phyloP scores from a whole-genome alignment of 2,113 vertebrate genomes.

The Podiceps cristatus region DNA sequence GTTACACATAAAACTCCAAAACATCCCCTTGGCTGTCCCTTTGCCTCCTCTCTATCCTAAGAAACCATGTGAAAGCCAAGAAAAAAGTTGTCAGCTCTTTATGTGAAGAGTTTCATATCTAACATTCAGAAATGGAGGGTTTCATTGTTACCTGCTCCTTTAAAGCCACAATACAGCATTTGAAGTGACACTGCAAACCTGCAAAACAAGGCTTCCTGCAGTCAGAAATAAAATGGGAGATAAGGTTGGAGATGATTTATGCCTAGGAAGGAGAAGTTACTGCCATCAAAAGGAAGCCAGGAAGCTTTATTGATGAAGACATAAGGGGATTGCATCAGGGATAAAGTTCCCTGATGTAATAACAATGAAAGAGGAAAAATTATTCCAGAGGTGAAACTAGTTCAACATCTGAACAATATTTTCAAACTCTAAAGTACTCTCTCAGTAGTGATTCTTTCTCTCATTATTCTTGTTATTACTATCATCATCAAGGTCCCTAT shows the following conservation, averaged over 20 bases:
- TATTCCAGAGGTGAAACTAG: background rate
- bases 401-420: background rate
- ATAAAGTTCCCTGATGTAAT: background rate
- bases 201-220: background rate
- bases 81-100: background rate
- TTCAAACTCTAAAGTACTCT: background rate
- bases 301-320: background rate
- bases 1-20: background rate
- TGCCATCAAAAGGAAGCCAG: background rate
- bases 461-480: background rate
- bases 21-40: background rate
- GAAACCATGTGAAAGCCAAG: background rate
- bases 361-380: background rate
- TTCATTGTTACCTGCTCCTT: background rate
- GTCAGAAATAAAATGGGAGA: background rate
- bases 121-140: accelerated
- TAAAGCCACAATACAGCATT: background rate
- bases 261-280: background rate
- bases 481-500: background rate
- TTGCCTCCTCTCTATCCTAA: background rate
- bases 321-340: background rate
- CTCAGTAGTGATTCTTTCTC: background rate
- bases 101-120: accelerated
- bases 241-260: background rate
- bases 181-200: background rate